Evolutionary conservation across 2,888 invertebrate species (phyloP).

Genomic region (Melanargia galathea): DNA sequence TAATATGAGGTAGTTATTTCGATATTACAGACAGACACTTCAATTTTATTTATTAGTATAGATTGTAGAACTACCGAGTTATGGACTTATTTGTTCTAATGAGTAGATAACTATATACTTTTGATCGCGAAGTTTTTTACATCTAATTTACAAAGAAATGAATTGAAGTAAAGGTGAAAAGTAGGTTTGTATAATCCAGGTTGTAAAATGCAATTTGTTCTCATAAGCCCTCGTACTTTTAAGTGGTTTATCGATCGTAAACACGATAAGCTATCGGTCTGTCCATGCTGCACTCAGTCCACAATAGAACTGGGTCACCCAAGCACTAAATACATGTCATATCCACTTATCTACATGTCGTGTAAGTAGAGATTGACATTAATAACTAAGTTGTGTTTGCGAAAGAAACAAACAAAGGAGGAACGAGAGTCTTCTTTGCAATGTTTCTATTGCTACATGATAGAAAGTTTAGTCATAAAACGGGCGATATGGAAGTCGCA

Average conservation of each 20-base stretch:
- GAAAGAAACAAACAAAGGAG: slow-evolving; percentile 1
- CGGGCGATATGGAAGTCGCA: not conserved
- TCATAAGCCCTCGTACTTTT: slow-evolving; percentile 27
- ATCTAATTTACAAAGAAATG: no score
- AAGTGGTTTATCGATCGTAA: slow-evolving; percentile 68
- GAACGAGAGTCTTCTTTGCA: not conserved
- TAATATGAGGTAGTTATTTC: no score
- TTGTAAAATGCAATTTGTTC: slow-evolving; percentile 25
- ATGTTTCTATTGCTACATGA: not conserved
- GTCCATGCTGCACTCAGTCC: slow-evolving; percentile 51
- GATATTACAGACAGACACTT: no score
- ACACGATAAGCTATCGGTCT: slow-evolving; percentile 67
- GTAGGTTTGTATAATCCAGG: not conserved
- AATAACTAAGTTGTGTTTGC: slow-evolving; percentile 48
- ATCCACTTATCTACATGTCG: slow-evolving; percentile 47
- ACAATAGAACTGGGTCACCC: slow-evolving; percentile 64
- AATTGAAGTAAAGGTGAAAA: not conserved
- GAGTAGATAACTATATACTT: no score
- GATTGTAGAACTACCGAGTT: no score
- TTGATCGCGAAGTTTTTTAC: no score
- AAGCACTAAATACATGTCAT: slow-evolving; percentile 55
- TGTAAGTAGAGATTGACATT: slow-evolving; percentile 51
- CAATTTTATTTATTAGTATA: no score
- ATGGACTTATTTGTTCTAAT: no score
- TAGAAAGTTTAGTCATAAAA: not conserved